Evolutionary conservation across 2,888 invertebrate species (phyloP), one percentile per base, ranked within the genome.

Genomic region (Epiblema foenella): DNA sequence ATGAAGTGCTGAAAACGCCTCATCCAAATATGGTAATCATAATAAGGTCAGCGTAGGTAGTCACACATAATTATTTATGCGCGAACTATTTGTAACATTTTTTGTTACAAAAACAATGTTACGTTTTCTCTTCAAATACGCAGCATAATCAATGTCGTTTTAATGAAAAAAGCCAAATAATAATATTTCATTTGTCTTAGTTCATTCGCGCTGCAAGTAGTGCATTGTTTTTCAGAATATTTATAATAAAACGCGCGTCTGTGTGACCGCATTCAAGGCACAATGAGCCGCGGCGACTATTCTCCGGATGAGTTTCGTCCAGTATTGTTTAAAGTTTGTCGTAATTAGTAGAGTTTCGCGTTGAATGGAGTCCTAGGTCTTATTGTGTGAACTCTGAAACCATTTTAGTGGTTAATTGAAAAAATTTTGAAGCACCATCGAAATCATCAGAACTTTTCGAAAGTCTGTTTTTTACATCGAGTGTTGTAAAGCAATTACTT

Each of bases 251-350:
- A 67, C 60, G 60, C 52, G 39, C 39, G 62, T 60, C 67, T 67
- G 62, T 67, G 66, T 67, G 71, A 57, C 71, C 71, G 66, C 71
- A 67, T 71, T 71, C 71, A 62, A 17, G 54, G 54, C 71, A 71
- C 71, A 71, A 71, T 71, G 66, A 66, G 56, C 71, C 71, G 69
- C 69, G 49, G 60, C 42, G 70, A 70, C 70, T 66, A 70, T 70
- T 67, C 71, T 71, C 71, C 37, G 67, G 71, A 71, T 71, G 67
- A 71, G 66, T 71, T 71, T 71, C 71, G 71, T 71, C 71, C 71
- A 71, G 66, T 71, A 71, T 71, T 71, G 71, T 71, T 71, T 71
- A 71, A 71, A 71, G 71, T 71, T 71, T 67, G 71, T 71, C 71
- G 71, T 71, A 71, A 71, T 71, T 71, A 71, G 71, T 67, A 71